Evolutionary conservation across 1,140 invertebrate genomes (phyloP), one percentile per base, ranked within the genome.

Genomic region (Sycophaga agraensis): DNA sequence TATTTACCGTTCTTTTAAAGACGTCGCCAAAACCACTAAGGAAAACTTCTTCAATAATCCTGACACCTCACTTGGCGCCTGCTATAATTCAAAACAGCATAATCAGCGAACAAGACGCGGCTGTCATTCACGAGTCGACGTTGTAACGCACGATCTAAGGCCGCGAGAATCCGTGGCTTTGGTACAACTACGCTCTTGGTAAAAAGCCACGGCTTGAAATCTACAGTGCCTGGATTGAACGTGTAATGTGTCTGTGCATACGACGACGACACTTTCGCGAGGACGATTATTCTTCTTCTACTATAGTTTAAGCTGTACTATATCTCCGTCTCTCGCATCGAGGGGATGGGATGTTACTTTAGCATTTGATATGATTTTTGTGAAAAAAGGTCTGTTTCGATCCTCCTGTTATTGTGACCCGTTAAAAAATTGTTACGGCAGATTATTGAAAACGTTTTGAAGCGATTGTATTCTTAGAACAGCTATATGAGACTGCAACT

Each of bases 121-220:
- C 70, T 28, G 71, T 80, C 28, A 77, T 81, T 54, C 79, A 81
- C 64, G 79, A 81, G 57, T 80, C 79, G 11, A 81, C 79, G 17
- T 77, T 81, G 74, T 81, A 81, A 80, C 77, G 69, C 61, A 76
- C 72, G 46, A 77, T 75, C 55, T 79, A 78, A 79, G 73, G 66
- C 74, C 43, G 19, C 35, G 53, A 42, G 22, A 34, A 16, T 6
- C 17, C 34, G n/a, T n/a, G 40, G 19, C 19, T 39, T n/a, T 56
- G 46, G 34, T 46, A 22, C 12, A 22, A 14, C n/a, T 17, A 7
- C 14, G 37, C 31, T 2, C 2, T 22, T 22, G 22, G 24, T 24
- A n/a, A 24, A 1, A 31, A 54, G 42, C 21, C 42, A 12, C n/a
- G 53, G 31, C 42, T 61, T 45, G 17, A 55, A 31, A 37, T 50